Evolutionary conservation across 92 coral and sea anemone genomes (phyloP).

Genomic region (Paragorgia papillata): DNA sequence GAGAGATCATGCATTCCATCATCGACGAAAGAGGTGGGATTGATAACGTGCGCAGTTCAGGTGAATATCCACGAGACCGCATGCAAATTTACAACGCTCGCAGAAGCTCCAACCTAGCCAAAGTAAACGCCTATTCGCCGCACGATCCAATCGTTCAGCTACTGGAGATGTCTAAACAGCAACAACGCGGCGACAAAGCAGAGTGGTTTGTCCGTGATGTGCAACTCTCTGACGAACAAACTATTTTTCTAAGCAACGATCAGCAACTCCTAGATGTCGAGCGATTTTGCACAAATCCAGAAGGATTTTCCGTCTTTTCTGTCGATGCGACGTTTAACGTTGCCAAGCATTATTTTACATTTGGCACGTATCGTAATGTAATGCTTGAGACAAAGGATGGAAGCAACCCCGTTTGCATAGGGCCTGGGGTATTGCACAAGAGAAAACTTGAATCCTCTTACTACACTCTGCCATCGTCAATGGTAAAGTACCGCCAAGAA

Average conservation of each 20-base stretch:
- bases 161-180: constrained; percentile 23
- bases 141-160: constrained; percentile 32
- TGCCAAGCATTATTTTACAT: constrained; percentile 39
- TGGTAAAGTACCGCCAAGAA: constrained; percentile 36
- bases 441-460: constrained; percentile 42
- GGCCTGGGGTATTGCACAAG: constrained; percentile 46
- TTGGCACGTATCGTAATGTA: constrained; percentile 42
- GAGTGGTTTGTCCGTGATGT: constrained; percentile 43
- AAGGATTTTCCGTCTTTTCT: constrained; percentile 15
- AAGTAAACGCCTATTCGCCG: neutral
- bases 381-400: constrained; percentile 33
- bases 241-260: constrained; percentile 31
- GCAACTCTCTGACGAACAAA: constrained; percentile 21
- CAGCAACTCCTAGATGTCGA: constrained; percentile 44
- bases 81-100: constrained; percentile 33
- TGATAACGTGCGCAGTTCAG: constrained; percentile 2
- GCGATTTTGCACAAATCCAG: constrained; percentile 47
- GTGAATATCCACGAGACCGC: constrained; percentile 44
- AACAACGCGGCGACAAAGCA: constrained; percentile 14
- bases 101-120: neutral
- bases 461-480: constrained; percentile 33
- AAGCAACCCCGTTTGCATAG: constrained; percentile 32
- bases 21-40: constrained; percentile 46
- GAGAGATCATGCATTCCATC: constrained; percentile 33
- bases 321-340: constrained; percentile 46